Conservation (phyloP, 1,140 invertebrate genomes). For the Bilobella aurantiaca region DNA sequence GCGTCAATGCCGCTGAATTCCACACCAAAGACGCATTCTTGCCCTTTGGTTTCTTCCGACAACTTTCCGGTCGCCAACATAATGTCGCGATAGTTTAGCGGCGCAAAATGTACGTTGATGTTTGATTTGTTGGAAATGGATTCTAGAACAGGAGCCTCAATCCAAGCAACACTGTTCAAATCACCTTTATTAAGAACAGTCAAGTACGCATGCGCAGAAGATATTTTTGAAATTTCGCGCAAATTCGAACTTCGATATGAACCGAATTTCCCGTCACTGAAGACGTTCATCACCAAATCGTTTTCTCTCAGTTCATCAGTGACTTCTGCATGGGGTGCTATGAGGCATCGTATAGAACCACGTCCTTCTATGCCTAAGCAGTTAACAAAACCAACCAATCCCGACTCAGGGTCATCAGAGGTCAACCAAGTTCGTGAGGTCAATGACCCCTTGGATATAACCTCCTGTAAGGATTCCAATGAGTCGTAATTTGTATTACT, state of each 20-base stretch:
- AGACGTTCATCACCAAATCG: slow-evolving; percentile 20
- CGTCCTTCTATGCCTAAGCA: slow-evolving; percentile 75
- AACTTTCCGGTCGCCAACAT: slow-evolving; percentile 94
- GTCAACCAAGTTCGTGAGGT: slow-evolving; percentile 56
- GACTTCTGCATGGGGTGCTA: neutral
- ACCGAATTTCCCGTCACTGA: neutral
- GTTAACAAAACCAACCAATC: slow-evolving; percentile 75
- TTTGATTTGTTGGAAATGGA: neutral
- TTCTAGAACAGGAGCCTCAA: slow-evolving; percentile 57
- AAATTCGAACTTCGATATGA: slow-evolving; percentile 20
- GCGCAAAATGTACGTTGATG: slow-evolving; percentile 64
- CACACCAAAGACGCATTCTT: slow-evolving; percentile 87
- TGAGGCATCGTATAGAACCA: slow-evolving; percentile 54
- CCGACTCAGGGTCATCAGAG: slow-evolving; percentile 55
- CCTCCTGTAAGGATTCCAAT: neutral
- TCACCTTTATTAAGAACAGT: slow-evolving; percentile 83
- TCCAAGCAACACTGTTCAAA: slow-evolving; percentile 85
- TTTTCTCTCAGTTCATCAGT: slow-evolving; percentile 28
- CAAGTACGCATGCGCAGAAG: slow-evolving; percentile 78
- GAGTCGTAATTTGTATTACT: neutral
- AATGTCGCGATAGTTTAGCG: slow-evolving; percentile 93
- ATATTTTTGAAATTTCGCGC: neutral
- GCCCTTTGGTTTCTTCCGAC: slow-evolving; percentile 61
- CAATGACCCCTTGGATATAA: neutral
- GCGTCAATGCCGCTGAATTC: slow-evolving; percentile 78